Evolutionary conservation across 2,113 vertebrate species (phyloP), one percentile per base, ranked within the genome.

Genomic region (Petrocephalus microphthalmus): DNA sequence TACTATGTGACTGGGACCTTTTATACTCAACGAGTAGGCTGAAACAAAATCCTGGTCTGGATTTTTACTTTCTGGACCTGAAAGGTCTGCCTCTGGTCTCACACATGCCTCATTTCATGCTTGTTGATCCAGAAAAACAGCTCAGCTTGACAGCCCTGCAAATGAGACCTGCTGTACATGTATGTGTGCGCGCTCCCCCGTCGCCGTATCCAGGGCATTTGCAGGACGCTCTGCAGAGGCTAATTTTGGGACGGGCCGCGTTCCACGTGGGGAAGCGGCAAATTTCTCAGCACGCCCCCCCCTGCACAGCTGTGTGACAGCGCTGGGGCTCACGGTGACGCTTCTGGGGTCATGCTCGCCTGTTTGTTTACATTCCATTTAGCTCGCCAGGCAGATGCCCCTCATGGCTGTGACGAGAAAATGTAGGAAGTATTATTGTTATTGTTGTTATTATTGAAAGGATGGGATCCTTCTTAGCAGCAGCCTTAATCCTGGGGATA

Each of bases 401-500:
- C 15, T 57, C 52, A 45, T 82, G 78, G 53, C 37, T 57, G 49
- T 11, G 67, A 81, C 17, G 71, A 81, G 53, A 49, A n/a, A 11
- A 85, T 86, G n/a, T 15, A 42, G 7, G 54, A 20, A 2, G 7
- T 42, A 42, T 13, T 53, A n/a, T n/a, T 84, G 22, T 45, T 83
- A 0, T 89, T 88, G 52, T 53, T 89, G 89, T 88, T 88, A 91
- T 89, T 33, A 64, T 89, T n/a, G 91, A 90, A 88, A 91, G 83
- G 91, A 49, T 85, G 45, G 57, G 82, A 60, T 87, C 89, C 91
- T 89, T 93, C 91, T 93, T 93, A 94, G 91, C 92, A 91, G 91
- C 90, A 93, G 91, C 89, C 90, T 88, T 92, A 93, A 94, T 94
- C 93, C 94, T 91, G 92, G 92, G 90, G 92, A 92, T 94, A 91